Evolutionary conservation across 1,140 invertebrate genomes (phyloP).

Genomic region (Pollicipes pollicipes): DNA sequence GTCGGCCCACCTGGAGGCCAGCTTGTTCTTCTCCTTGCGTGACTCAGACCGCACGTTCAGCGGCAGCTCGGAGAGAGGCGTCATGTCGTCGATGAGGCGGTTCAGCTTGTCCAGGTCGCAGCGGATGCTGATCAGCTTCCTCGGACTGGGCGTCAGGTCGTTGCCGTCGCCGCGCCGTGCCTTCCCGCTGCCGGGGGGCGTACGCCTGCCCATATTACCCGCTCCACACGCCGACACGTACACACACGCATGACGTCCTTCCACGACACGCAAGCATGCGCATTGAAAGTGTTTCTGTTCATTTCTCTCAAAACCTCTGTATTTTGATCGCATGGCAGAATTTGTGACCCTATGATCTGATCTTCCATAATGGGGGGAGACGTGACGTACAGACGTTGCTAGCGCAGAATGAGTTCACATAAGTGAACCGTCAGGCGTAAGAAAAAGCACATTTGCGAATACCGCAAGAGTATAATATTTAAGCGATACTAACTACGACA

Average conservation of each 20-base stretch:
- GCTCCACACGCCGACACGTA: constrained; percentile 6
- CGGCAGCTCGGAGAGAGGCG: constrained; percentile 79
- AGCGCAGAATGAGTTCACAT: too few relatives aligned
- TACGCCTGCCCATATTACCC: constrained; percentile 2
- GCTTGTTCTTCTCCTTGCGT: constrained; percentile 92
- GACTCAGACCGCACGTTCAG: constrained; percentile 74
- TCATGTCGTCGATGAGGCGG: constrained; percentile 71
- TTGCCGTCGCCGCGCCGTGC: constrained; percentile 93
- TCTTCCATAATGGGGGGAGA: background rate
- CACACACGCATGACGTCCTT: background rate
- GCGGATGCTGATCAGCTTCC: constrained; percentile 75
- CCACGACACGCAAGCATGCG: constrained; percentile 2
- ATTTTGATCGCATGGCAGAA: background rate
- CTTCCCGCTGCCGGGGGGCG: constrained; percentile 51
- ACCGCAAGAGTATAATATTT: too few relatives aligned
- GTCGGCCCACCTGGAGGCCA: constrained; percentile 52
- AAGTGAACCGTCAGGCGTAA: too few relatives aligned
- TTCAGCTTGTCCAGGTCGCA: constrained; percentile 83
- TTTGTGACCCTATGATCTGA: background rate
- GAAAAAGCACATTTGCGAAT: too few relatives aligned
- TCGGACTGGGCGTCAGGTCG: constrained; percentile 85
- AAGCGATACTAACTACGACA: too few relatives aligned
- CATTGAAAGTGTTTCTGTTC: background rate
- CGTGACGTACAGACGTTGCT: too few relatives aligned
- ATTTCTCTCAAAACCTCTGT: background rate